Conservation (phyloP, 2,888 invertebrate species). For the Acanthococcus lagerstroemiae region DNA sequence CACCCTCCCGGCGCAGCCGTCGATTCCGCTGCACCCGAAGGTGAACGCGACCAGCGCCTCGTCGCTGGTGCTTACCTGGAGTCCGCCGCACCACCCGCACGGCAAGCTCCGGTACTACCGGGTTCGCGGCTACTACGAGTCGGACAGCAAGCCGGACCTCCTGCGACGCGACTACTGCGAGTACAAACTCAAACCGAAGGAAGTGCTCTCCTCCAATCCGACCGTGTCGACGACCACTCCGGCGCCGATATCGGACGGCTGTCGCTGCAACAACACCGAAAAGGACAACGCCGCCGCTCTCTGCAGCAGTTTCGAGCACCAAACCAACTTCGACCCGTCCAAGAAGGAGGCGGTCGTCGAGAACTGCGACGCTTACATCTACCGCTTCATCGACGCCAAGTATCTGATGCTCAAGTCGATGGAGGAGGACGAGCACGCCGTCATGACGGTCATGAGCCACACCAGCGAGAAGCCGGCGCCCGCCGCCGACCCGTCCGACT, state of each 20-base stretch:
- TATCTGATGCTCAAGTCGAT: not conserved
- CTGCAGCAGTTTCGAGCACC: slow-evolving; percentile 21
- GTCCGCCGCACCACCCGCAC: slow-evolving; percentile 49
- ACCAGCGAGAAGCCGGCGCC: not conserved
- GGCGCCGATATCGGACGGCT: not conserved
- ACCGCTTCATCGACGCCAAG: slow-evolving; percentile 1
- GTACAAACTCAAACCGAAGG: slow-evolving; percentile 18
- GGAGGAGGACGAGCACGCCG: slow-evolving; percentile 33
- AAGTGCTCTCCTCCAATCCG: not conserved
- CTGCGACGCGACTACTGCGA: slow-evolving; percentile 39
- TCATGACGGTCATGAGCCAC: not conserved
- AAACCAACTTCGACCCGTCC: not conserved
- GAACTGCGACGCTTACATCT: slow-evolving; percentile 17
- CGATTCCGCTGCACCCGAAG: slow-evolving; percentile 39
- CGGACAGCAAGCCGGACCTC: slow-evolving; percentile 37
- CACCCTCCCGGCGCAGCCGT: slow-evolving; percentile 44
- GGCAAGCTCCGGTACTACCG: slow-evolving; percentile 51
- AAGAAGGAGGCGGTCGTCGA: not conserved
- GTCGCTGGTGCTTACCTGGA: slow-evolving; percentile 50
- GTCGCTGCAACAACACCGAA: not conserved
- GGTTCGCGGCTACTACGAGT: slow-evolving; percentile 40
- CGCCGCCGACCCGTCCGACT: not conserved
- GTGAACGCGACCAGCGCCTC: slow-evolving; percentile 42
- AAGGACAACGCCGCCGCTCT: not conserved
- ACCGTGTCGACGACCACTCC: not conserved